Base-by-base conservation (phyloP, 1,140 invertebrate species). In the Zaprionus ornatus region DNA sequence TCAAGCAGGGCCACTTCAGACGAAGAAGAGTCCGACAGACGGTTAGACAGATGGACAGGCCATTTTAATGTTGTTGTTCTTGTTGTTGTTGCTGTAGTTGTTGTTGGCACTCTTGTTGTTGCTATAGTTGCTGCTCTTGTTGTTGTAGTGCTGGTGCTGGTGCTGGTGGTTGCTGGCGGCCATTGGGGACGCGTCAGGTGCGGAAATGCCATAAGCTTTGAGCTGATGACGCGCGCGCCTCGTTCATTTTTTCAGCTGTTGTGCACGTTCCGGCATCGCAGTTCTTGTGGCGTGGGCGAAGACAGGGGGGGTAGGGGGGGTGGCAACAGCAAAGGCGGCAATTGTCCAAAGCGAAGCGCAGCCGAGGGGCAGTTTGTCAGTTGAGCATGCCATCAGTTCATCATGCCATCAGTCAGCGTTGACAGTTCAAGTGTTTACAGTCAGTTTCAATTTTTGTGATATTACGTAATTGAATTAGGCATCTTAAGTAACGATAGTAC, bases 1-100 rank as follows among this genome's bases (percentile, higher is more conserved):
- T 87, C 70, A 87, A 87, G 83, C 74, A 88, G 80, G 67, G 45
- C 19, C 77, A 84, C 83, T 87, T 87, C 80, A 87, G 74, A 88
- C 84, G 77, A 60, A 78, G 75, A 79, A 83, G 73, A 80, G 69
- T 55, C 65, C 62, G 59, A 72, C 68, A 21, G 68, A 75, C 80
- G 19, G 65, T 63, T 48, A 56, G 73, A 73, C 55, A 65, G 48
- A 40, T 61, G 61, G 61, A 72, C 68, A 60, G 21, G 65, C 75
- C 69, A 79, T 85, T 79, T 82, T 76, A 63, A 65, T 73, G 76
- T 54, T 82, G 67, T n/a, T 32, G 42, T 50, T 65, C 19, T 12
- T 64, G 23, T 40, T 54, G 37, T 21, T 60, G 19, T 29, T 52
- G 19, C 4, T 21, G 40, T 37, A 12, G 25, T 13, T 37, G 15